Percentiles rank a stretch among this genome's conserved stretches.
Evolutionary conservation across 2,113 vertebrate genomes (phyloP).

Genomic region (Hypomesus transpacificus): DNA sequence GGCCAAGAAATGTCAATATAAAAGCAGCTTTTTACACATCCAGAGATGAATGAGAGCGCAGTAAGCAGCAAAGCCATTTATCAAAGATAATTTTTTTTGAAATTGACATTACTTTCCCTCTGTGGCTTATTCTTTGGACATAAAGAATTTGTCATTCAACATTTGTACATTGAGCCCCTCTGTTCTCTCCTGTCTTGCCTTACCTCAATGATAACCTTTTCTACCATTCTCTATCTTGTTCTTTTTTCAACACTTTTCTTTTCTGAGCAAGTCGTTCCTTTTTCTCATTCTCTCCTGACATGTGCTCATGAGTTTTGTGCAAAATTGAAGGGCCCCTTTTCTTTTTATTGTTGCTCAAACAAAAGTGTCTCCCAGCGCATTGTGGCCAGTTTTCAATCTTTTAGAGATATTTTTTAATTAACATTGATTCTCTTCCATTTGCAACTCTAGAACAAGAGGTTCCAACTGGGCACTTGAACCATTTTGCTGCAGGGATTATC

Average conservation of each 20-base stretch:
- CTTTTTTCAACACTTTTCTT: not conserved
- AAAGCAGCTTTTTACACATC: slow-evolving; percentile 19
- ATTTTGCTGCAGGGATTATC: slow-evolving; percentile 6
- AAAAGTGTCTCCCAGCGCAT: slow-evolving; percentile 1
- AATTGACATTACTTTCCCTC: slow-evolving; percentile 33
- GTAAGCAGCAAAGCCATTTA: slow-evolving; percentile 33
- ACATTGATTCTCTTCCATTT: slow-evolving; percentile 19
- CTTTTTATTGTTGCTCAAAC: slow-evolving; percentile 19
- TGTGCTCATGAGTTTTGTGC: not conserved
- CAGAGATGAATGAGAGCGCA: slow-evolving; percentile 11
- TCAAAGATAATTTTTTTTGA: slow-evolving; percentile 30
- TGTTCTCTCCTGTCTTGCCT: not conserved
- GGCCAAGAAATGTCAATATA: slow-evolving; percentile 27
- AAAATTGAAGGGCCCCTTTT: not conserved
- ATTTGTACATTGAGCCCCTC: not conserved
- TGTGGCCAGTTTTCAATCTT: slow-evolving; percentile 14
- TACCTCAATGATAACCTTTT: not conserved
- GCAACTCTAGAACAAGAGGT: slow-evolving; percentile 19
- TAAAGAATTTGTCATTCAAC: slow-evolving; percentile 27
- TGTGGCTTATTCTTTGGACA: slow-evolving; percentile 15
- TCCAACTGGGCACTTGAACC: slow-evolving; percentile 9
- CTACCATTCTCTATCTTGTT: not conserved
- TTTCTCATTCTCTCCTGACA: slow-evolving; percentile 20
- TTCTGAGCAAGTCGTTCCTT: too few relatives aligned
- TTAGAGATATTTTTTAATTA: slow-evolving; percentile 33